Conservation (phyloP, 2,113 vertebrate genomes). For the Toxostoma redivivum region DNA sequence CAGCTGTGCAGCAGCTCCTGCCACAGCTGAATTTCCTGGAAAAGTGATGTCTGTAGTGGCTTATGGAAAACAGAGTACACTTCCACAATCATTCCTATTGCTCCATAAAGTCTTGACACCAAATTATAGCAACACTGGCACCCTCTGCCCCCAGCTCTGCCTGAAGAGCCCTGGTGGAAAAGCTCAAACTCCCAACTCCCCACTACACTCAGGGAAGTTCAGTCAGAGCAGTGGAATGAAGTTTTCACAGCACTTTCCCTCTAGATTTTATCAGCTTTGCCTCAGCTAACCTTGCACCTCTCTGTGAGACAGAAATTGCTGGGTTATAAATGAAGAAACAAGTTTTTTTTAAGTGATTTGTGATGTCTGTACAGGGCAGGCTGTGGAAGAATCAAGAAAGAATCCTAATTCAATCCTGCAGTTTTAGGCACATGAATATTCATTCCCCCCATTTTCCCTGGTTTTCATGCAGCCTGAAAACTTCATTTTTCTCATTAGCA, state of each 20-base stretch:
- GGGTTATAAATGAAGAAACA: neutral
- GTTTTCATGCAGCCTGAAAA: neutral
- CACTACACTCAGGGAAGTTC: neutral
- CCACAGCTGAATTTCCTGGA: neutral
- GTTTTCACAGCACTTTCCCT: neutral
- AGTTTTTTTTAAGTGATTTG: neutral
- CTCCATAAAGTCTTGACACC: neutral
- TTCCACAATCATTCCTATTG: neutral
- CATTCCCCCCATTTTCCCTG: neutral
- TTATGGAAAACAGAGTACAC: neutral
- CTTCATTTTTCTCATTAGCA: conserved; percentile 11
- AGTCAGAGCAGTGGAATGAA: neutral
- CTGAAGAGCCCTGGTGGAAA: neutral
- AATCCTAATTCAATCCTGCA: neutral
- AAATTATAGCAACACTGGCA: neutral
- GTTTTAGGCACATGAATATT: conserved; percentile 18
- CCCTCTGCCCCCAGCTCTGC: neutral
- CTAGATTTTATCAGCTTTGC: neutral
- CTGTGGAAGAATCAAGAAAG: neutral
- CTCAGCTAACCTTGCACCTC: neutral
- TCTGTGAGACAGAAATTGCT: neutral
- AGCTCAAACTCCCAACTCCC: neutral
- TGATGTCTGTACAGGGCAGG: neutral
- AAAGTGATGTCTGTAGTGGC: accelerated
- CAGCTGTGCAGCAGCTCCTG: neutral